Conservation (phyloP, 2,888 invertebrate species). For the Pyrgus malvae region DNA sequence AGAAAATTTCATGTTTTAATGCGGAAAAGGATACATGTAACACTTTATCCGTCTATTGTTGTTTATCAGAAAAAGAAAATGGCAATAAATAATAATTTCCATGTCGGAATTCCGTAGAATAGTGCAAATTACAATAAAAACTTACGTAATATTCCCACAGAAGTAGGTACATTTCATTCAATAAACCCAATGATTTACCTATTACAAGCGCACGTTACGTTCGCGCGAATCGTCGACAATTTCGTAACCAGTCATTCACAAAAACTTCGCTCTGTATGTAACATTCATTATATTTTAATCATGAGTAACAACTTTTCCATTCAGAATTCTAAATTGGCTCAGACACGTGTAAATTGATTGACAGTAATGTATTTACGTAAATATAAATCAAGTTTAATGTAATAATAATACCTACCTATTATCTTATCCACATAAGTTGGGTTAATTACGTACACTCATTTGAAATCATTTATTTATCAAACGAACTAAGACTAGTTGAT, state of each 20-base stretch:
- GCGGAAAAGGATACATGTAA: no score
- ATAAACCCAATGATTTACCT: slow-evolving; percentile 42
- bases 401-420: background rate
- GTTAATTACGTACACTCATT: no score
- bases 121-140: background rate
- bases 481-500: no score
- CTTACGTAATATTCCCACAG: slow-evolving; percentile 40
- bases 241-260: slow-evolving; percentile 56
- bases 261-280: slow-evolving; percentile 21
- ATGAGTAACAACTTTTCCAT: slow-evolving; percentile 1
- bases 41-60: no score
- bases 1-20: no score
- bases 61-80: no score
- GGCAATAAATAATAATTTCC: no score
- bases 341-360: background rate
- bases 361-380: background rate
- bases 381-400: background rate
- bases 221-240: slow-evolving; percentile 36
- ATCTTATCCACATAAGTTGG: no score
- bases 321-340: background rate
- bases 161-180: slow-evolving; percentile 43
- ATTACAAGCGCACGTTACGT: slow-evolving; percentile 43
- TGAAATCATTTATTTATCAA: no score
- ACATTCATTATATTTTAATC: slow-evolving; percentile 5
- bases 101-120: background rate